Base-by-base conservation (phyloP, 2,888 invertebrate genomes). In the Parnassius glacialis region DNA sequence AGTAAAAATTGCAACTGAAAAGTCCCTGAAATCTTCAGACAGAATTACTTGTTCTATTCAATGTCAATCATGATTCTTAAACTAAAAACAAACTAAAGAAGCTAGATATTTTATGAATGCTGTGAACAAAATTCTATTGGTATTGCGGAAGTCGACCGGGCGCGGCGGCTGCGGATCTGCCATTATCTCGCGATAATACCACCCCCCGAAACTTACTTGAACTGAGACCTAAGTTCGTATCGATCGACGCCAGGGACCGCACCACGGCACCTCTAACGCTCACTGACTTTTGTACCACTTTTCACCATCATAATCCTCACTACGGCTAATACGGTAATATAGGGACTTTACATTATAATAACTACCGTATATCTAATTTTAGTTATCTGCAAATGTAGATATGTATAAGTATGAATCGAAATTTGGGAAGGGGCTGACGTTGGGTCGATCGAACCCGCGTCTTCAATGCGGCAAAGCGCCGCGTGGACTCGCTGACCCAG, bases 391-490 rank as follows among this genome's bases (percentile, higher is more conserved):
- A 52, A 43, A 57, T 57, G 47, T 53, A 57, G 43, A 67, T 64
- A 71, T 63, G 67, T 72, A 72, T 72, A 74, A 68, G 45, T 9
- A 34, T 5, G 58, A 45, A 71, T 67, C 70, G 67, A 72, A 34
- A 71, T 75, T 81, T 71, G 75, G 76, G 74, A 79, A 78, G 76
- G 75, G 78, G 74, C 74, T 69, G 74, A 70, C 74, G 71, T 65
- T 77, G 80, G 86, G 88, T 84, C 87, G 87, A 88, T 88, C 81
- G 83, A 81, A 81, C 70, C 75, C 44, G 78, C 78, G 79, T 77
- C 77, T 80, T 79, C 81, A 85, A 80, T 87, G 89, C 89, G 89
- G 88, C 85, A 87, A 84, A 84, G 74, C 72, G 67, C 67, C 65
- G 65, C 59, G 65, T 61, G 64, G 45, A 47, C 65, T 65, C 64